Evolutionary conservation across 2,888 invertebrate genomes (phyloP).

Genomic region (Epistrophe eligans): DNA sequence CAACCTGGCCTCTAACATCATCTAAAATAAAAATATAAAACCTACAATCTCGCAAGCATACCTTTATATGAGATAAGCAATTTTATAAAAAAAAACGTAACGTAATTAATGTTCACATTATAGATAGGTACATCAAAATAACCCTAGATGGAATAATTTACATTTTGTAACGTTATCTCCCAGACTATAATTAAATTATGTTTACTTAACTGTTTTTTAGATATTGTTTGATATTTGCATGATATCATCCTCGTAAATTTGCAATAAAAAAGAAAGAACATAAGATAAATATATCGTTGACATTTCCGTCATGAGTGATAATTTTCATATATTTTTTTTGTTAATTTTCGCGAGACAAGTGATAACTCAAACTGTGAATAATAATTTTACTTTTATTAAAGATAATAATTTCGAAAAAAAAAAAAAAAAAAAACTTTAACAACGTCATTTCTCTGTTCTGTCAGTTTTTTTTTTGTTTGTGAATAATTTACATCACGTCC

Average conservation of each 20-base stretch:
- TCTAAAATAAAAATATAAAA: no score
- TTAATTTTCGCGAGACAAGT: neutral
- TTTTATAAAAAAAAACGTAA: no score
- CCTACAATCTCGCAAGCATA: no score
- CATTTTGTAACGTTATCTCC: neutral
- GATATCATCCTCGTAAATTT: neutral
- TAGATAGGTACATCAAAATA: no score
- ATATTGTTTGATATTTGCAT: neutral
- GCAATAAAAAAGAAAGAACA: neutral
- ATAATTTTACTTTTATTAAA: neutral
- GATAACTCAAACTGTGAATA: slow-evolving; percentile 10
- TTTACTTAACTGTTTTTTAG: neutral
- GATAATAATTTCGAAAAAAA: neutral
- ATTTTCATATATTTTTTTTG: neutral
- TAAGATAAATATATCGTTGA: neutral
- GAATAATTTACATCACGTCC: slow-evolving; percentile 32
- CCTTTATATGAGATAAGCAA: no score
- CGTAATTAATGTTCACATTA: no score
- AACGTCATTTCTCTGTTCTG: slow-evolving; percentile 19
- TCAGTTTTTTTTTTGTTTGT: slow-evolving; percentile 5
- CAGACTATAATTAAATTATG: neutral
- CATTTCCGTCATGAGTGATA: slow-evolving; percentile 27
- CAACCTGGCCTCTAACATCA: no score
- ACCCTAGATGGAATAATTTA: neutral
- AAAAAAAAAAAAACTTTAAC: neutral